These are phyloP conservation scores for Diachrysia chrysitis DNA, from an alignment of 2,888 invertebrate species.

Conservation along the genomic window DNA sequence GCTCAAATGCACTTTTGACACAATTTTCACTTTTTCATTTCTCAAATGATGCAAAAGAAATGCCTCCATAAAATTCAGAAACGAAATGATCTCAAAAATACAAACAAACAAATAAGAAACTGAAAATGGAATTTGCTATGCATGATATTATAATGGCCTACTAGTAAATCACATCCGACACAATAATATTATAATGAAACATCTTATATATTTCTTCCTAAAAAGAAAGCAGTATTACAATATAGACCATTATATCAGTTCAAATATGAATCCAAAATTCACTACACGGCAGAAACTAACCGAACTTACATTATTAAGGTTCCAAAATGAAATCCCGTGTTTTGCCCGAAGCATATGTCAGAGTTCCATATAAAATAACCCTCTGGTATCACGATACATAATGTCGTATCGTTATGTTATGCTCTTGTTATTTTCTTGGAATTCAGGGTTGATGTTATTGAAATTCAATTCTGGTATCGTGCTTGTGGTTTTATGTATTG, in stretches of 20 bases:
- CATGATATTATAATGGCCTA: not conserved
- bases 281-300: constrained; percentile 10
- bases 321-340: constrained; percentile 20
- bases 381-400: constrained; percentile 12
- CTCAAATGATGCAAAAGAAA: no score
- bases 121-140: no score
- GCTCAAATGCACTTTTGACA: no score
- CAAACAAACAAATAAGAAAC: no score
- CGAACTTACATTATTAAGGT: constrained; percentile 26
- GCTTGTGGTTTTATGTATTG: constrained; percentile 23
- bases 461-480: constrained; percentile 31
- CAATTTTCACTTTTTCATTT: no score
- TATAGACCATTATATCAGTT: not conserved
- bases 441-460: constrained; percentile 34
- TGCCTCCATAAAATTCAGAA: no score
- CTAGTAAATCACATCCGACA: not conserved
- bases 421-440: constrained; percentile 37
- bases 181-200: not conserved
- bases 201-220: not conserved
- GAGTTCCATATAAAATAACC: constrained; percentile 13
- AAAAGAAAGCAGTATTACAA: not conserved
- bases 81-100: no score
- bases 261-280: not conserved
- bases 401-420: constrained; percentile 13
- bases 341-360: constrained; percentile 28